Evolutionary conservation across 2,113 vertebrate genomes (phyloP).

Genomic region (Chaenocephalus aceratus): DNA sequence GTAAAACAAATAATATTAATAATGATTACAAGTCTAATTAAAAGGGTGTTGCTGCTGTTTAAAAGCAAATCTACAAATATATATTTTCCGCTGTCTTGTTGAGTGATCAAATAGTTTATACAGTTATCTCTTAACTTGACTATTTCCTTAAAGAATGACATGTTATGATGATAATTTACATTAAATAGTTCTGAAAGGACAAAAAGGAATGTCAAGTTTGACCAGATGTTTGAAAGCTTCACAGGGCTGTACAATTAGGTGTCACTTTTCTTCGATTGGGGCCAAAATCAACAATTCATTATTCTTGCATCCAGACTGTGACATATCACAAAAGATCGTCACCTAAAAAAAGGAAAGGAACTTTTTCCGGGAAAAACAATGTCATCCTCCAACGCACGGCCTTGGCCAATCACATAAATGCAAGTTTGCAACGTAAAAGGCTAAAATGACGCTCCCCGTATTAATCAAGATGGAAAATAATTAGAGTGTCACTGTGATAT

Average conservation of each 20-base stretch:
- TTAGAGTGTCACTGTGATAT: neutral
- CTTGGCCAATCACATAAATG: neutral
- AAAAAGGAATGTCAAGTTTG: conserved; percentile 1
- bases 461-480: neutral
- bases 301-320: too few species aligned
- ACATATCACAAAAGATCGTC: too few species aligned
- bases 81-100: too few species aligned
- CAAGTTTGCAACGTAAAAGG: neutral
- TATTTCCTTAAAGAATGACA: neutral
- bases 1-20: too few species aligned
- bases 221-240: neutral
- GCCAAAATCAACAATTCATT: too few species aligned
- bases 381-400: neutral
- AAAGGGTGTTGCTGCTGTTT: too few species aligned
- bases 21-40: too few species aligned
- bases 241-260: neutral
- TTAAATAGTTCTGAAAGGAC: neutral
- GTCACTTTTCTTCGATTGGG: neutral
- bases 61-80: too few species aligned
- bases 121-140: neutral
- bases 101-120: neutral
- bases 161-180: too few species aligned
- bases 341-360: too few species aligned
- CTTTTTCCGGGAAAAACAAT: too few species aligned
- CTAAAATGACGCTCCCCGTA: too few species aligned